Evolutionary conservation across 2,113 vertebrate species (phyloP).

Genomic region (Taurulus bubalis): DNA sequence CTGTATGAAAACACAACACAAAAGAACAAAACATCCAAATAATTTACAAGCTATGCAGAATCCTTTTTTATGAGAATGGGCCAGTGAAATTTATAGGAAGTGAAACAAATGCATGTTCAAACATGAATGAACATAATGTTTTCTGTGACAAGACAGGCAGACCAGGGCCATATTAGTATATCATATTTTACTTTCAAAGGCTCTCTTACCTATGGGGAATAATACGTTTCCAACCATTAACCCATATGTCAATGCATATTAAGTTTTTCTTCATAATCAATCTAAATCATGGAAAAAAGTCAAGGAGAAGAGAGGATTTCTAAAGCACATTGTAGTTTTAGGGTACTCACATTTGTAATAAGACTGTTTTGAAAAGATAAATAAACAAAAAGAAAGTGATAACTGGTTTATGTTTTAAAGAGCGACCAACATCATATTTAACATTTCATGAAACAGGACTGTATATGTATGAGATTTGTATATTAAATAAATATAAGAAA

Average conservation of each 20-base stretch:
- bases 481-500: background rate
- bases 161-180: background rate
- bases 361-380: background rate
- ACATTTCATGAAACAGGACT: background rate
- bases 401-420: background rate
- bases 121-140: background rate
- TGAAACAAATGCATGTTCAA: slow-evolving; percentile 23
- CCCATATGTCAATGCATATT: no score
- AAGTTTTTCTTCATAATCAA: background rate
- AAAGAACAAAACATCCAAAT: background rate
- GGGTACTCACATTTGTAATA: background rate
- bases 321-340: background rate
- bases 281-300: background rate
- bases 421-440: background rate
- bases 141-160: background rate
- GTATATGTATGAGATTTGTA: background rate
- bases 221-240: no score
- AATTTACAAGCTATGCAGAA: background rate
- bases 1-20: background rate
- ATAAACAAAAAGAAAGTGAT: background rate
- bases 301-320: background rate
- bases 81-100: background rate
- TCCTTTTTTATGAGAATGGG: background rate
- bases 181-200: background rate
- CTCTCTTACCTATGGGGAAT: background rate